Conservation (phyloP, 2,797 vertebrate species). For the Benthosema pterotum region DNA sequence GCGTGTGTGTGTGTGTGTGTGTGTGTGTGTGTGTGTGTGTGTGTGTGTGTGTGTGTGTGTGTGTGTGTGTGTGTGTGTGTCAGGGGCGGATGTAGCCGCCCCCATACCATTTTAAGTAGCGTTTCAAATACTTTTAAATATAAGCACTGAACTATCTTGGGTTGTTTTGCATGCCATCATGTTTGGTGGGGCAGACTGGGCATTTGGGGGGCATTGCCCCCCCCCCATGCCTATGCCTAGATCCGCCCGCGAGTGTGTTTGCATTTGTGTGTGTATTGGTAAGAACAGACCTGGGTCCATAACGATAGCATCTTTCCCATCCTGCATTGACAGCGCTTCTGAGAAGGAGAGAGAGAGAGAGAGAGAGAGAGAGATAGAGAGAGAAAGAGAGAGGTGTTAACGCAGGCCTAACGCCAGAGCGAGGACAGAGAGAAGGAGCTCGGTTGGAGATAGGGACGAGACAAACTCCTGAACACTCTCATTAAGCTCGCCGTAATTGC, state of each 20-base stretch:
- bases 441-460: constrained; percentile 55
- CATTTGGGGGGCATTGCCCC: too few species aligned
- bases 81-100: too few species aligned
- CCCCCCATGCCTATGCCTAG: too few species aligned
- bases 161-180: too few species aligned
- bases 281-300: background rate
- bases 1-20: background rate
- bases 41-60: background rate
- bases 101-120: too few species aligned
- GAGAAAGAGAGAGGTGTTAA: constrained; percentile 54
- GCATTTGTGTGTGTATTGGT: background rate
- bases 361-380: constrained; percentile 32
- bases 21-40: background rate
- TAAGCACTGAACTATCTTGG: too few species aligned
- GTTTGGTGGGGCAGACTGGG: too few species aligned
- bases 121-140: too few species aligned
- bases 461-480: constrained; percentile 76
- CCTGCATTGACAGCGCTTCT: background rate
- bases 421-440: constrained; percentile 4
- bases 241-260: too few species aligned
- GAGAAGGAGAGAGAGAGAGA: constrained; percentile 7
- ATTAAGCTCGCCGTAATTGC: constrained; percentile 83
- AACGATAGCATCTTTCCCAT: constrained; percentile 44
- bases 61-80: background rate
- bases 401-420: constrained; percentile 53